Percentiles rank a stretch among this genome's conserved stretches.
Evolutionary conservation across 2,113 vertebrate species (phyloP).

Genomic region (Puma concolor): DNA sequence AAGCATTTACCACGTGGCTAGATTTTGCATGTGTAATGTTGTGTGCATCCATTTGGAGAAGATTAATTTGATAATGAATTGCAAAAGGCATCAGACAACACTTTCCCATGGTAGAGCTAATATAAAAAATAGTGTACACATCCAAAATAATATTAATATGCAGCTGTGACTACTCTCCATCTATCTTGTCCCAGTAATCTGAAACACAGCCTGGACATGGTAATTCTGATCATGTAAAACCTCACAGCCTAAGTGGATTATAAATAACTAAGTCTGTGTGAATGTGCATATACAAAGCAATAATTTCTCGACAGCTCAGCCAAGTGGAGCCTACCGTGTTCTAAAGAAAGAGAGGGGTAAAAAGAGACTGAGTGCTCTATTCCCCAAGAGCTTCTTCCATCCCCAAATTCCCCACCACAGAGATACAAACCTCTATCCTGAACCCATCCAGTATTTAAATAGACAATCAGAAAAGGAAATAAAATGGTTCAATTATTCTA

Average conservation of each 20-base stretch:
- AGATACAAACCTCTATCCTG: neutral
- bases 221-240: neutral
- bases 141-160: slow-evolving; percentile 12
- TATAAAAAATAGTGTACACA: slow-evolving; percentile 31
- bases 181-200: neutral
- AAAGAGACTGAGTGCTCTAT: neutral
- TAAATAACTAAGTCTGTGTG: neutral
- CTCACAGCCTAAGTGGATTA: neutral
- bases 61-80: slow-evolving; percentile 44
- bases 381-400: neutral
- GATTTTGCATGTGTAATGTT: slow-evolving; percentile 11
- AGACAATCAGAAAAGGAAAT: neutral
- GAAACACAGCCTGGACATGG: neutral
- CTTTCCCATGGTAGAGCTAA: neutral
- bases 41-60: slow-evolving; percentile 41
- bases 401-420: neutral
- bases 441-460: neutral
- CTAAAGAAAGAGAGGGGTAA: neutral
- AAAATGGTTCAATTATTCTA: neutral
- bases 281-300: neutral
- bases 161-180: neutral
- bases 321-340: neutral
- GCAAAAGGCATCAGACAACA: neutral
- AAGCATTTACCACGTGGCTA: neutral
- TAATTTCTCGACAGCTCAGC: neutral